Base-by-base conservation (phyloP, 37 sponge, comb jelly and placozoan species). In the Sycon ciliatum region DNA sequence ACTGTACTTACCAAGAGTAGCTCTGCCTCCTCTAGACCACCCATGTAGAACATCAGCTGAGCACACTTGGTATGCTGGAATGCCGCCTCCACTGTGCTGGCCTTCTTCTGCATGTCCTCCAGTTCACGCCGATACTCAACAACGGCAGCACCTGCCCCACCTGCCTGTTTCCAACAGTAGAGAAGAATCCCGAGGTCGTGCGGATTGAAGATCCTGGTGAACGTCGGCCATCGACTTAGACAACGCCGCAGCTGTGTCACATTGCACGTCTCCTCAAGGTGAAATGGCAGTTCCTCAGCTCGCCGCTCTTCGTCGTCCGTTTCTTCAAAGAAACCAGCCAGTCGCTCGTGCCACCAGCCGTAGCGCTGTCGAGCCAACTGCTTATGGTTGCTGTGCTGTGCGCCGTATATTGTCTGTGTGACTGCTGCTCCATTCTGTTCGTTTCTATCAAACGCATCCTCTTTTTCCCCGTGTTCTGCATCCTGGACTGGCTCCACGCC, bases 271-370 rank as follows among this genome's bases (percentile, higher is more conserved):
- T 52, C 40, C 26, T 34, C 36, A n/a, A 80, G 39, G 23, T 73
- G 80, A 32, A 65, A 64, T 6, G 80, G 80, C 27, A 80, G 55
- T 46, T 80, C 80, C 33, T 73, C 80, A 29, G 67, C 54, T 34
- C 74, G 57, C 20, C 80, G 30, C n/a, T 29, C 55, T 9, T 73
- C 67, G 4, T 27, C 39, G 23, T 29, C 39, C 34, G 38, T 62
- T 18, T n/a, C 32, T 20, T 70, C 57, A 63, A 80, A 80, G 65
- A 73, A 80, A 20, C 74, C 58, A n/a, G 67, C 73, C 31, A 80
- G 37, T 24, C 80, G 63, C 16, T 74, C 73, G 66, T 75, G 80
- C 80, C 80, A 80, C 80, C 80, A 80, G 18, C 13, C 38, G 30
- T 29, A 64, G 13, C 74, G 65, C 52, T 64, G 73, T 22, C 34